Base-by-base conservation (phyloP, 2,797 vertebrate species). In the Epinephelus coioides region DNA sequence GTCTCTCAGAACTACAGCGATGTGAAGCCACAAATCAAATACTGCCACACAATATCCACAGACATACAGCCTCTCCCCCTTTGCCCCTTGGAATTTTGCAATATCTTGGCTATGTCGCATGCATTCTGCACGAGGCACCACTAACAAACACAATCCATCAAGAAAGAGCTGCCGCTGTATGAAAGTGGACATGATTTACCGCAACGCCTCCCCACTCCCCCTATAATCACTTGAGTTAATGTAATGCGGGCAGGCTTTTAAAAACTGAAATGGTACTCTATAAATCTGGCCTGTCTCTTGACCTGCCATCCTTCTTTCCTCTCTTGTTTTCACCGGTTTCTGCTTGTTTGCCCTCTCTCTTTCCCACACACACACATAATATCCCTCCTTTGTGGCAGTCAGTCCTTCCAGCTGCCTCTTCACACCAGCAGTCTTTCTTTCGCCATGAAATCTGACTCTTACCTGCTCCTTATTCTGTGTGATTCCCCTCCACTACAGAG, bases 141-240 rank as follows among this genome's bases (percentile, higher is more conserved):
- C 83, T 77, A 85, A 87, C 84, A 92, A 93, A 94, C 87, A 86
- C 83, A 74, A 89, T 92, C 89, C 89, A 94, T 94, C 92, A 93
- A 87, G 76, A 90, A 83, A 85, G 76, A 85, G 84, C 86, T 69
- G 83, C 73, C 9, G 47, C 82, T 73, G 84, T 90, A 88, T 90
- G 87, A 91, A 93, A 94, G 88, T 92, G 79, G 90, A 89, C 82
- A 86, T 95, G 91, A 95, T 95, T 95, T 95, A 95, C 73, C 63
- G 62, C 84, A 82, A 86, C 62, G 76, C 84, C 89, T 80, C 78
- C 81, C 69, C 75, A 53, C 89, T 85, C 78, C 73, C 75, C 56
- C 90, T 75, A 84, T 95, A 93, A 94, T 95, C 89, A 88, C 86
- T 73, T 76, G 68, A 91, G 91, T 89, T 94, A 94, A 95, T 94